These are phyloP conservation scores for Tetranychus truncatus DNA, from an alignment of 2,888 invertebrate genomes.

Conservation along the genomic window DNA sequence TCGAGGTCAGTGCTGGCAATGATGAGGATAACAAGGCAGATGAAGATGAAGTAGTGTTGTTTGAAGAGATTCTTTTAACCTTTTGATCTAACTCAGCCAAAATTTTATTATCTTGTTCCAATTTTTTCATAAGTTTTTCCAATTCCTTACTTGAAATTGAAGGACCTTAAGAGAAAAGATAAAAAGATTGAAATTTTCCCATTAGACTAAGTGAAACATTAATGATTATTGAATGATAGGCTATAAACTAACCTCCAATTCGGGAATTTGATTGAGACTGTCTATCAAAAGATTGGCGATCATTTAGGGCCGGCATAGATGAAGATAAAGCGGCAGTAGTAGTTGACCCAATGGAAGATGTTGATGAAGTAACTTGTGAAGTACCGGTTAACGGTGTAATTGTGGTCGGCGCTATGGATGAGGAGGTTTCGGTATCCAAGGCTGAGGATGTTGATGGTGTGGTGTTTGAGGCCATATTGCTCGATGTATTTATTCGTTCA, in stretches of 20 bases:
- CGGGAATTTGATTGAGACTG: background rate
- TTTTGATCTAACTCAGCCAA: slow-evolving; percentile 59
- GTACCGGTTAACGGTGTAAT: background rate
- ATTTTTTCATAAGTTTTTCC: slow-evolving; percentile 59
- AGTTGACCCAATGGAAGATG: background rate
- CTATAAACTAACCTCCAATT: background rate
- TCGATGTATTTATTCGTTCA: background rate
- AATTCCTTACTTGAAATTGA: slow-evolving; percentile 31
- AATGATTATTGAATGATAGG: no score
- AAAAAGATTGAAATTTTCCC: no score
- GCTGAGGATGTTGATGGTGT: background rate
- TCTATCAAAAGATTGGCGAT: background rate
- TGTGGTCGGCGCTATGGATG: background rate
- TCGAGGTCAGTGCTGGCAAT: background rate
- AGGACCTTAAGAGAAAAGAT: background rate
- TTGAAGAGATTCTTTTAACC: background rate
- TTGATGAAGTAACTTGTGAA: background rate
- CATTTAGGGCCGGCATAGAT: background rate
- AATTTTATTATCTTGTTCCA: slow-evolving; percentile 56
- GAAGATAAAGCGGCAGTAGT: background rate
- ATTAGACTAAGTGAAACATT: no score
- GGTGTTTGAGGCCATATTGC: background rate
- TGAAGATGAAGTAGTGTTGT: slow-evolving; percentile 3
- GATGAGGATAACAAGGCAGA: slow-evolving; percentile 8
- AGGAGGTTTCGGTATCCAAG: background rate